Evolutionary conservation across 1,140 invertebrate genomes (phyloP).

Genomic region (Lutraria rhynchaena): DNA sequence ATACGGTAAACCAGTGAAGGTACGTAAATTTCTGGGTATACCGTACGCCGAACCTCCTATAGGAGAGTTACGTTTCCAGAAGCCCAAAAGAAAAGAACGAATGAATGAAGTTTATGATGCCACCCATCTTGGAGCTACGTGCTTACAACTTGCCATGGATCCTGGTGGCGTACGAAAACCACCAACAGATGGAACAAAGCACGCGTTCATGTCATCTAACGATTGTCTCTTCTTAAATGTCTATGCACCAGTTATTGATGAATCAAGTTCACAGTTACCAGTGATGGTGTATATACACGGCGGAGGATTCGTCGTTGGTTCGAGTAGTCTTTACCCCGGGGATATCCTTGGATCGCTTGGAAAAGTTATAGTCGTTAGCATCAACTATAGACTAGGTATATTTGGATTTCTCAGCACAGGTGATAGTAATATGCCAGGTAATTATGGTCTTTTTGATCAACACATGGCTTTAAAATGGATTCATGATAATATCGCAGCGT

Average conservation of each 20-base stretch:
- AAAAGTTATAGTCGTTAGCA: conserved; percentile 91
- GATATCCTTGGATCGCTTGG: conserved; percentile 86
- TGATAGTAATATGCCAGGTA: conserved; percentile 82
- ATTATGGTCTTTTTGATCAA: conserved; percentile 88
- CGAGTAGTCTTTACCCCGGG: conserved; percentile 95
- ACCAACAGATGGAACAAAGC: neutral
- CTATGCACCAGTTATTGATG: conserved; percentile 85
- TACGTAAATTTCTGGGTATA: conserved; percentile 20
- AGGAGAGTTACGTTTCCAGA: conserved; percentile 8
- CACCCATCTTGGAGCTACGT: neutral
- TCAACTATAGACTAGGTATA: conserved; percentile 92
- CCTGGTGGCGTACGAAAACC: neutral
- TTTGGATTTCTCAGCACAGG: conserved; percentile 84
- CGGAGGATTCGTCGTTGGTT: conserved; percentile 94
- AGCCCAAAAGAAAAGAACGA: neutral
- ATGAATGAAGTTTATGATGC: conserved; percentile 8
- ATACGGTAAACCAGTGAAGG: neutral
- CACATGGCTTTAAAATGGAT: conserved; percentile 88
- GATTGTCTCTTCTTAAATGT: conserved; percentile 98
- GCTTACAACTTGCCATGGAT: neutral
- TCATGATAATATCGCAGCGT: conserved; percentile 86
- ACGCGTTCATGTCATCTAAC: conserved; percentile 85
- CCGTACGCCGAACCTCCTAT: conserved; percentile 14
- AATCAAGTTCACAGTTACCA: neutral
- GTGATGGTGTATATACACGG: conserved; percentile 98